Conservation (phyloP, 2,113 vertebrate species). For the Colaptes auratus region DNA sequence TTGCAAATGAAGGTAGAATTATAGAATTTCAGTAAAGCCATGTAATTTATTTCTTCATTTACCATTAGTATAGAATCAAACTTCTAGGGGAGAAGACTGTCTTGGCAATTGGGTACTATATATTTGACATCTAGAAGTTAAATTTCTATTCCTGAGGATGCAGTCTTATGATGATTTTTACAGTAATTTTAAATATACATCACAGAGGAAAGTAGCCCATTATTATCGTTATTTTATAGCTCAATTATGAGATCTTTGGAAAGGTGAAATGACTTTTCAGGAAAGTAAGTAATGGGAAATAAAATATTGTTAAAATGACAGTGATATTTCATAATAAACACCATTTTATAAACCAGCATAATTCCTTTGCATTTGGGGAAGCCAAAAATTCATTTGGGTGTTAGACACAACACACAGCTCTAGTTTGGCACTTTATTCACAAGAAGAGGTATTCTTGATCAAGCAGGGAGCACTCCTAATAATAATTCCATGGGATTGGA, state of each 20-base stretch:
- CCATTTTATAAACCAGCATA: not conserved
- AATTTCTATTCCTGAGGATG: not conserved
- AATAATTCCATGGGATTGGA: not conserved
- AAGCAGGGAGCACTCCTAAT: not conserved
- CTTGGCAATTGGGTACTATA: not conserved
- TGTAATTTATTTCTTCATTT: conserved; percentile 53
- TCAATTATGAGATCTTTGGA: not conserved
- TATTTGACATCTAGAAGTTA: not conserved
- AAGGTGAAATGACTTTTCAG: not conserved
- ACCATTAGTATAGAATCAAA: not conserved
- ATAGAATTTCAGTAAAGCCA: not conserved
- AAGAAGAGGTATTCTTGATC: not conserved
- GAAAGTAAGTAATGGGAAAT: not conserved
- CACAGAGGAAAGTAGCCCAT: not conserved
- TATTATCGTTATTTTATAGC: not conserved
- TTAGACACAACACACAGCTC: not conserved
- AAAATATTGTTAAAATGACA: conserved; percentile 3
- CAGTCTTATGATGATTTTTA: not conserved
- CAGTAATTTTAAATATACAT: not conserved
- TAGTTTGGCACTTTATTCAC: not conserved
- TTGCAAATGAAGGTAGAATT: conserved; percentile 26
- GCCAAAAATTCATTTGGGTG: not conserved
- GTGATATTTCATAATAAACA: not conserved
- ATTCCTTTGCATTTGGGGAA: not conserved
- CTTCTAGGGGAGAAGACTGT: not conserved